Evolutionary conservation across 1,140 invertebrate genomes (phyloP), one percentile per base, ranked within the genome.

Genomic region (Probaryconus sp.): DNA sequence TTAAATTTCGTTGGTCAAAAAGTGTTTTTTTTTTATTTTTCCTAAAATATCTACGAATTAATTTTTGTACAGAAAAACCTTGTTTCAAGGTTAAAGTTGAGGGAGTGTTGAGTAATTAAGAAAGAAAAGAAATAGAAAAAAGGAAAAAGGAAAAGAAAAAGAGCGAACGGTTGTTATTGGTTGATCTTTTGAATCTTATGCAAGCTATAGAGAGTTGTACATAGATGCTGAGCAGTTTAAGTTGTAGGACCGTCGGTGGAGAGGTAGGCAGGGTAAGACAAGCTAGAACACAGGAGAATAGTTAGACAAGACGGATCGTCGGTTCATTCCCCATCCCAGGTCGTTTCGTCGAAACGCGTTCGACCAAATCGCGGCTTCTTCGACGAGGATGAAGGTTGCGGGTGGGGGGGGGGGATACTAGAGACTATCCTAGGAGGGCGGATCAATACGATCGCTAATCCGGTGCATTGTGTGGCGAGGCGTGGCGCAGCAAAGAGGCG

Each of bases 401-500:
- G 42, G 53, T 7, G 60, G 28, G 61, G 53, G 58, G 50, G 69
- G 76, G 77, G 81, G 76, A 71, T 80, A 78, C 74, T 84, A 85
- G 85, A 81, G 79, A 85, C 84, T 86, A 86, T 85, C 80, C 78
- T 77, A 76, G 69, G 83, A 86, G 86, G 84, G 84, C 83, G 86
- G 86, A 87, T 87, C 86, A 87, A 87, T 87, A 87, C 86, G 85
- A 87, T 69, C 64, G 58, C 65, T 75, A 65, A 75, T 75, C 65
- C 65, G 61, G 64, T 69, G 63, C 53, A 60, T 67, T 69, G 63
- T 45, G 58, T 64, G 53, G 47, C 64, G 53, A 61, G 56, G 50
- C 65, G 69, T 76, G 61, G 74, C 85, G 81, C 82, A 82, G 83
- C 81, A 84, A 86, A 86, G 85, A 77, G 80, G 76, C 82, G 79